Conservation (phyloP, 2,797 vertebrate genomes). For the Crypturellus tataupa region DNA sequence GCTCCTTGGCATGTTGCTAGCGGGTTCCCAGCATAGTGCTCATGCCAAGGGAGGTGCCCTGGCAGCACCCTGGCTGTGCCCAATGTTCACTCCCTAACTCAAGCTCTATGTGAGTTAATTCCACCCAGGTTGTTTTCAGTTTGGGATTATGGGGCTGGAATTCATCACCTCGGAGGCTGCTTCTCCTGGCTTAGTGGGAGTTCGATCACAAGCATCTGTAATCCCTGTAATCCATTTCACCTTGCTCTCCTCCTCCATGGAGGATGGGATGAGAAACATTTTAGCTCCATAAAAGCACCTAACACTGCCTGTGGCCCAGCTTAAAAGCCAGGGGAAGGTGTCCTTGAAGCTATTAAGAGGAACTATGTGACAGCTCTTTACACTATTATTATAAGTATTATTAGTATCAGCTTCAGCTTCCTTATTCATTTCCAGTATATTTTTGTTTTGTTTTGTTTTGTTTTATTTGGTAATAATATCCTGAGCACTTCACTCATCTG, state of each 20-base stretch:
- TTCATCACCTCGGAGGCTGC: slow-evolving; percentile 16
- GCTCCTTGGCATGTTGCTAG: not conserved
- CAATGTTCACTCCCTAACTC: not conserved
- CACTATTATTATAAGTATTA: slow-evolving; percentile 52
- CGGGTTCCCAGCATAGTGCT: slow-evolving; percentile 1
- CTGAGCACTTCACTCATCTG: slow-evolving; percentile 2
- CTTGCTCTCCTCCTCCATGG: not conserved
- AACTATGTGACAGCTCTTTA: slow-evolving; percentile 42
- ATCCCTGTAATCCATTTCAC: slow-evolving; percentile 40
- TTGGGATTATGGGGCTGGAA: slow-evolving; percentile 37
- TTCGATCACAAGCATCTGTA: slow-evolving; percentile 25
- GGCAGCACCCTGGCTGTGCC: not conserved
- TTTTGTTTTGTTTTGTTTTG: not conserved
- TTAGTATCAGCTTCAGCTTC: slow-evolving; percentile 37
- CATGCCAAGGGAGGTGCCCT: not conserved
- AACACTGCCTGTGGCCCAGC: slow-evolving; percentile 16
- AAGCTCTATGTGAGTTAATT: slow-evolving; percentile 17
- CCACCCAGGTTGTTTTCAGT: not conserved
- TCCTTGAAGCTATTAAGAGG: slow-evolving; percentile 57
- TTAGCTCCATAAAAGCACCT: slow-evolving; percentile 15
- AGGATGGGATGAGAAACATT: not conserved
- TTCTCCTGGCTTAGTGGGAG: not conserved
- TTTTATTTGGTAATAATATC: slow-evolving; percentile 31
- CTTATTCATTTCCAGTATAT: slow-evolving; percentile 7
- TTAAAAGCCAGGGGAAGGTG: slow-evolving; percentile 45